A percentile compares a stretch with the other conserved stretches of the same genome.
Conservation (phyloP, 1,140 invertebrate species). For the Bombus confusus region DNA sequence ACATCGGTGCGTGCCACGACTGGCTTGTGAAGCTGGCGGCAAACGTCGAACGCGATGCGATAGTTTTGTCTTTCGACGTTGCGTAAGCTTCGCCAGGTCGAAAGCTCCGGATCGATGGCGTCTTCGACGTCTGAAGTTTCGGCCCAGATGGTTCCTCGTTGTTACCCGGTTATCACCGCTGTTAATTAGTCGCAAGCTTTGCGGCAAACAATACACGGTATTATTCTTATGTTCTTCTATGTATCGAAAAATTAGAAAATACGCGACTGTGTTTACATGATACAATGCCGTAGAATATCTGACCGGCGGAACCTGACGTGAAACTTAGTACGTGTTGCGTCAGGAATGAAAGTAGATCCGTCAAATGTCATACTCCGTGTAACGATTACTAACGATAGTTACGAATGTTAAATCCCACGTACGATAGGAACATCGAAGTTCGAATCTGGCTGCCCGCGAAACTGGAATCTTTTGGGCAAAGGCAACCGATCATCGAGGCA, state of each 20-base stretch:
- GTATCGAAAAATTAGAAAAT: background rate
- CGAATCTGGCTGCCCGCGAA: too few species aligned
- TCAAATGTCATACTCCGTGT: conserved; percentile 36
- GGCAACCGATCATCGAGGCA: background rate
- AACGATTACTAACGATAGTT: conserved; percentile 30
- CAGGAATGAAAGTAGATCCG: conserved; percentile 50
- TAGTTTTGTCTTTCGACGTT: background rate
- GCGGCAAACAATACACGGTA: background rate
- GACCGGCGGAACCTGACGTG: conserved; percentile 24
- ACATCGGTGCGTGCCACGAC: background rate
- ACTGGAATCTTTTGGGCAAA: background rate
- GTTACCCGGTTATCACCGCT: too few species aligned
- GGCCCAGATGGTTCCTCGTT: too few species aligned
- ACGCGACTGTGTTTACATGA: background rate
- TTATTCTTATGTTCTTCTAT: too few species aligned
- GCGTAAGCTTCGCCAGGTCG: background rate
- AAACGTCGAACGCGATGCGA: background rate
- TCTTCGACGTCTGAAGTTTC: too few species aligned
- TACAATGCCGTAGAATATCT: background rate
- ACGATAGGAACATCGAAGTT: too few species aligned
- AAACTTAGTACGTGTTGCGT: conserved; percentile 44
- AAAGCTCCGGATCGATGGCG: background rate
- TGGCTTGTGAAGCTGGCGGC: background rate
- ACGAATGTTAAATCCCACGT: background rate
- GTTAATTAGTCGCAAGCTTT: too few species aligned